A percentile compares a stretch with the other conserved stretches of the same genome.
These are phyloP conservation scores for Meda fulgida DNA, from an alignment of 2,797 vertebrate species.

Conservation along the genomic window DNA sequence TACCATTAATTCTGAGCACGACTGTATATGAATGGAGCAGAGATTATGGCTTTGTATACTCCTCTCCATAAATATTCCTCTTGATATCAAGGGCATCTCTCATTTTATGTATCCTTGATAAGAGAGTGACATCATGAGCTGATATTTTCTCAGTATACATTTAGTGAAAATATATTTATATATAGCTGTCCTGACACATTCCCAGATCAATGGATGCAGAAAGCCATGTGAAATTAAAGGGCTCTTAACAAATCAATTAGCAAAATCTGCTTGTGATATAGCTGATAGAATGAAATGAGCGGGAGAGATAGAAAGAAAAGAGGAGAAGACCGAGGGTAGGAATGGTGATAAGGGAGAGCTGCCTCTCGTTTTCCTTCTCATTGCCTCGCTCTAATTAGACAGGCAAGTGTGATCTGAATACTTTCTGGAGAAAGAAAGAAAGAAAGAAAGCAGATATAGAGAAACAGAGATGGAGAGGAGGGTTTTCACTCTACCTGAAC, in stretches of 20 bases:
- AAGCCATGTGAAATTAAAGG: constrained; percentile 48
- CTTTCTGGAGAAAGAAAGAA: constrained; percentile 65
- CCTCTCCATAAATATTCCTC: background rate
- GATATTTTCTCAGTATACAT: background rate
- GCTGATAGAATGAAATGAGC: constrained; percentile 57
- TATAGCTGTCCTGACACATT: constrained; percentile 9
- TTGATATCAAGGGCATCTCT: background rate
- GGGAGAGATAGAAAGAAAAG: constrained; percentile 55
- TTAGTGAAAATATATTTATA: constrained; percentile 1
- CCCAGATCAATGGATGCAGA: constrained; percentile 32
- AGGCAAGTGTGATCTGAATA: constrained; percentile 76
- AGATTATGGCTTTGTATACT: background rate
- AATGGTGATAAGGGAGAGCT: constrained; percentile 63
- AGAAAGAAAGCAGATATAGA: constrained; percentile 55
- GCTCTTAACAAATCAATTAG: constrained; percentile 76
- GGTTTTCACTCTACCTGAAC: constrained; percentile 12
- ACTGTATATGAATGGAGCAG: background rate
- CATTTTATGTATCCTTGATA: background rate
- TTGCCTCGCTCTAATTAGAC: constrained; percentile 77
- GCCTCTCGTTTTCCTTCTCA: constrained; percentile 64
- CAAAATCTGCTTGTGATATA: constrained; percentile 64
- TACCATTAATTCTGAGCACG: no score
- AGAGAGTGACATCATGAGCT: background rate
- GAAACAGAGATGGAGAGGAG: constrained; percentile 4
- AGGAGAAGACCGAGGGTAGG: constrained; percentile 56